These are phyloP conservation scores for Himalopsyche anomala DNA, from an alignment of 2,888 invertebrate species.

Conservation along the genomic window DNA sequence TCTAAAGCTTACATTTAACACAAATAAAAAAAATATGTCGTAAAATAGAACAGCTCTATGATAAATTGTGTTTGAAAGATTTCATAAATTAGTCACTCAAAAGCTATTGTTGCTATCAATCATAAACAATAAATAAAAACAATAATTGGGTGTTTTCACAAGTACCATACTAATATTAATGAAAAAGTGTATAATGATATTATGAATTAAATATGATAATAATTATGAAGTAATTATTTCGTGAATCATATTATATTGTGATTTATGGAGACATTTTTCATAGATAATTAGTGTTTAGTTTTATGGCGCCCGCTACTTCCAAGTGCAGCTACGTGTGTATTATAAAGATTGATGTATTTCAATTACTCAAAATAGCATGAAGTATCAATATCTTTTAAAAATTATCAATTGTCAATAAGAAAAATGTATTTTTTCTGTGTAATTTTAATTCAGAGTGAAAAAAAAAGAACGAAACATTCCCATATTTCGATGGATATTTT, in stretches of 20 bases:
- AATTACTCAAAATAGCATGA: slow-evolving; percentile 40
- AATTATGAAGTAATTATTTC: neutral
- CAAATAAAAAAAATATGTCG: no score
- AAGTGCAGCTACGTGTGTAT: slow-evolving; percentile 60
- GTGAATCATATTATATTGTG: neutral
- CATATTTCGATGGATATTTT: neutral
- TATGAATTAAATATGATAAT: no score
- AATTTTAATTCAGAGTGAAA: slow-evolving; percentile 51
- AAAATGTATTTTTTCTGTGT: slow-evolving; percentile 65
- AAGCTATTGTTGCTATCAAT: neutral
- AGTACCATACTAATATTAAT: slow-evolving; percentile 19
- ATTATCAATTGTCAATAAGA: slow-evolving; percentile 56
- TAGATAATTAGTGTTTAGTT: slow-evolving; percentile 39
- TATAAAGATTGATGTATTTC: slow-evolving; percentile 13
- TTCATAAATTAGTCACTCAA: neutral
- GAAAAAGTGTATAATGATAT: slow-evolving; percentile 29
- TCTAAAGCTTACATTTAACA: no score
- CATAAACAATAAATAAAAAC: slow-evolving; percentile 20
- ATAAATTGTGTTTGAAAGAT: no score
- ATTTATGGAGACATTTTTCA: neutral
- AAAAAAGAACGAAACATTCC: neutral
- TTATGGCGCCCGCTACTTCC: slow-evolving; percentile 60
- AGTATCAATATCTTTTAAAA: slow-evolving; percentile 38
- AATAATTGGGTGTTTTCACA: neutral
- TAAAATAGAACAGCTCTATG: no score